These are phyloP conservation scores for Paraescarpia echinospica DNA, from an alignment of 1,140 invertebrate genomes.

Conservation along the genomic window DNA sequence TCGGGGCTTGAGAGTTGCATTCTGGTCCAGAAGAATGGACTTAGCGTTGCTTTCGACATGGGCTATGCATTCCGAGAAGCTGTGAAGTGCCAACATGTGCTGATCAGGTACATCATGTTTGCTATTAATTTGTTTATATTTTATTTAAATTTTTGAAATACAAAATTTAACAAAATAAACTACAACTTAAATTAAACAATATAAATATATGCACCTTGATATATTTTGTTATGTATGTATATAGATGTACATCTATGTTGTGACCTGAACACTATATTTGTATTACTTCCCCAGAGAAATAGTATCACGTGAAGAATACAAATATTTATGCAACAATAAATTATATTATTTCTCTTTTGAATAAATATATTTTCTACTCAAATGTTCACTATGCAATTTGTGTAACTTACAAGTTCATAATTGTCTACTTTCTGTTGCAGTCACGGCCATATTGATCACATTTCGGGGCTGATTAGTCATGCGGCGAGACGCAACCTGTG, in stretches of 20 bases:
- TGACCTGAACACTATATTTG: too few species aligned
- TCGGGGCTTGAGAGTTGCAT: slow-evolving; percentile 9
- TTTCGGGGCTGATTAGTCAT: slow-evolving; percentile 5
- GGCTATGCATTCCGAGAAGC: slow-evolving; percentile 5
- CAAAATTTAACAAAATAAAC: neutral
- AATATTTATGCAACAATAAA: too few species aligned
- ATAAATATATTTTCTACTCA: neutral
- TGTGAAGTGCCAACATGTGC: slow-evolving; percentile 16
- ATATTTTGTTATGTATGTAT: too few species aligned
- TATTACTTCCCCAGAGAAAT: too few species aligned
- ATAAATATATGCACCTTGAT: too few species aligned
- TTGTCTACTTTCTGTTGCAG: neutral
- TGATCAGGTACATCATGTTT: slow-evolving; percentile 6
- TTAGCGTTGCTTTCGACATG: slow-evolving; percentile 16
- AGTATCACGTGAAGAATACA: too few species aligned
- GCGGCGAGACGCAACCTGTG: neutral
- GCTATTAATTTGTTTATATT: neutral
- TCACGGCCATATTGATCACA: slow-evolving; percentile 15
- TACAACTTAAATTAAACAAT: neutral
- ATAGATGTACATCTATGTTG: too few species aligned
- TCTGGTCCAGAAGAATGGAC: slow-evolving; percentile 14
- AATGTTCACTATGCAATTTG: neutral
- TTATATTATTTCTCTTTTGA: neutral
- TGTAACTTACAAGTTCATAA: neutral
- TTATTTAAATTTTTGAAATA: neutral